Base-by-base conservation (phyloP, 2,888 invertebrate genomes). In the Drosophila recens region DNA sequence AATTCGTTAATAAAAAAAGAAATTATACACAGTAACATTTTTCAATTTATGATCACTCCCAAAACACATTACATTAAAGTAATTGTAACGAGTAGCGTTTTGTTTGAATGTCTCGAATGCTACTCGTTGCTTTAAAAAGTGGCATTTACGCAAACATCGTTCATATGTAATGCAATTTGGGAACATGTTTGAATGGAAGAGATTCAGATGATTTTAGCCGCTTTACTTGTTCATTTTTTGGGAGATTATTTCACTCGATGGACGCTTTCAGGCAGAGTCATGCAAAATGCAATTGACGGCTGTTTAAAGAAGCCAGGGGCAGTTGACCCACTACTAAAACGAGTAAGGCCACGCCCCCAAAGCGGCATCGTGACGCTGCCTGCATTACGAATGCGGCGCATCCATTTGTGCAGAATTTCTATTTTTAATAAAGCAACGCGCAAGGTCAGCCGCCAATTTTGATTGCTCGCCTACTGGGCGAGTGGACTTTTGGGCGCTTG, bases 371-470 rank as follows among this genome's bases (percentile, higher is more conserved):
- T 15, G 42, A 56, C 17, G 11, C 38, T 45, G 15, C 54, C 67
- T 69, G 64, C 69, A 65, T 49, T 72, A 59, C 64, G 61, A 53
- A 34, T 52, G 51, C 69, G 42, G 36, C 58, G 49, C 54, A 51
- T 58, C 11, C 74, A 69, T 66, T 76, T 72, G 62, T 78, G 61
- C 64, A 67, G 75, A 63, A 70, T 61, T 43, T 76, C 58, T 70
- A 65, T 77, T 78, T 79, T 79, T 72, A 75, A 81, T 80, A 81
- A 80, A 82, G 75, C 80, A 67, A 51, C 59, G 67, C 57, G 52
- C 80, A 81, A 82, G 82, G 82, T 79, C 81, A 80, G 58, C 59
- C 42, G 69, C 48, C 77, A 75, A 69, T 81, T 82, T 82, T 74
- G 62, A 63, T 72, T 75, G 52, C 23, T 38, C 27, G 57, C 23